Conservation (phyloP, 2,113 vertebrate genomes). For the Thinocorus orbignyianus region DNA sequence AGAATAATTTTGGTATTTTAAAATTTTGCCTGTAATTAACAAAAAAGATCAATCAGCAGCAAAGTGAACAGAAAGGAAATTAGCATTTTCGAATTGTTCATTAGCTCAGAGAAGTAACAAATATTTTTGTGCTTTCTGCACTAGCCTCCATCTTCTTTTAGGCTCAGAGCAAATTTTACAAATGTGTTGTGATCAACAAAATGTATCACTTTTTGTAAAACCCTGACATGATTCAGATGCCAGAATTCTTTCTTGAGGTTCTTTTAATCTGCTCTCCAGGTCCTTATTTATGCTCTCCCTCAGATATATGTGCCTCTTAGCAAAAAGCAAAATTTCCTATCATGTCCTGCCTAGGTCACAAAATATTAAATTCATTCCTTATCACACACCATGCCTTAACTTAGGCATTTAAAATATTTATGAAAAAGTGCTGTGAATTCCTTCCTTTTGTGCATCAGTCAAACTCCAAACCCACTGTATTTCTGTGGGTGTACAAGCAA, state of each 20-base stretch:
- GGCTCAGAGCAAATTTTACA: not conserved
- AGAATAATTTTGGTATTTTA: not conserved
- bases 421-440: conserved; percentile 40
- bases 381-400: conserved; percentile 19
- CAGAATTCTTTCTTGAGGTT: conserved; percentile 10
- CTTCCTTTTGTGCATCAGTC: conserved; percentile 46
- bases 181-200: not conserved
- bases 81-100: not conserved
- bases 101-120: not conserved
- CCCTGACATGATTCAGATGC: conserved; percentile 17
- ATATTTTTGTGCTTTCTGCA: not conserved
- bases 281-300: conserved; percentile 19
- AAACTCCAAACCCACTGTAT: conserved; percentile 44
- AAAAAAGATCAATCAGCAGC: not conserved
- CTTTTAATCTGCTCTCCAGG: conserved; percentile 39
- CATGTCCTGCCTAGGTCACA: not conserved
- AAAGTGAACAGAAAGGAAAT: not conserved
- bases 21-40: conserved; percentile 4
- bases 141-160: not conserved
- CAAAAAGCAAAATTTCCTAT: conserved; percentile 41
- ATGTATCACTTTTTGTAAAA: conserved; percentile 1
- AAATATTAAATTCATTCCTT: conserved; percentile 42
- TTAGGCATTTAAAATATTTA: conserved; percentile 49
- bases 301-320: not conserved
- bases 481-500: conserved; percentile 63